phyloP scores from a whole-genome alignment of 1,140 invertebrate species.

The Rhyacophila brunnea region DNA sequence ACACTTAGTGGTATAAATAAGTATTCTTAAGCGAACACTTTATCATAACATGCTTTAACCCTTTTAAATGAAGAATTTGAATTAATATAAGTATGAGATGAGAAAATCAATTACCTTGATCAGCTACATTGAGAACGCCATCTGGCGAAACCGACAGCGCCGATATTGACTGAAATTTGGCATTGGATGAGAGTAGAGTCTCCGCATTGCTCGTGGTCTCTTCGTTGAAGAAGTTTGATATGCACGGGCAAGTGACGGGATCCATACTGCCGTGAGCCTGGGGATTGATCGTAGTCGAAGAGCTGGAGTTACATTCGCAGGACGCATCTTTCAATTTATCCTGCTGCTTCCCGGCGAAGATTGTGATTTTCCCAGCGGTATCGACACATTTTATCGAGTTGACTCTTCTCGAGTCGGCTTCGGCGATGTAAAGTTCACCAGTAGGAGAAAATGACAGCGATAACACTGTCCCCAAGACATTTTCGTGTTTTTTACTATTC shows the following conservation, averaged over 20 bases:
- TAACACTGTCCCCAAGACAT: slow-evolving; percentile 71
- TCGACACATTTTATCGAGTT: slow-evolving; percentile 85
- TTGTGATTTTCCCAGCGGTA: slow-evolving; percentile 78
- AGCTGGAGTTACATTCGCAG: slow-evolving; percentile 60
- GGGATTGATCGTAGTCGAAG: slow-evolving; percentile 55
- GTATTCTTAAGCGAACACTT: no score
- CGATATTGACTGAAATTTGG: slow-evolving; percentile 87
- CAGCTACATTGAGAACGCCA: slow-evolving; percentile 89
- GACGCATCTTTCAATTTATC: slow-evolving; percentile 56
- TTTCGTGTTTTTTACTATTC: slow-evolving; percentile 50
- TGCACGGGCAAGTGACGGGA: slow-evolving; percentile 58
- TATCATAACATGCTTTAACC: no score
- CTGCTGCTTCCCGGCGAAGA: slow-evolving; percentile 76
- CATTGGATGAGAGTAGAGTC: slow-evolving; percentile 85
- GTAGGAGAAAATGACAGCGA: slow-evolving; percentile 88
- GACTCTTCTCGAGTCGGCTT: slow-evolving; percentile 85
- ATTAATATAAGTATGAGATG: no score
- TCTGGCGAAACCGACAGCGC: slow-evolving; percentile 91
- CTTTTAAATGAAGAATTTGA: no score
- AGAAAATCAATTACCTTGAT: slow-evolving; percentile 68
- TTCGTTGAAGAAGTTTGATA: slow-evolving; percentile 55
- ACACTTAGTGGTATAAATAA: no score
- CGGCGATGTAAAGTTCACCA: slow-evolving; percentile 91
- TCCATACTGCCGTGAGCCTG: slow-evolving; percentile 40
- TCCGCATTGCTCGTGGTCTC: slow-evolving; percentile 73